phyloP scores from a whole-genome alignment of 2,113 vertebrate genomes.

The Gnathonemus echidnorhynchus region DNA sequence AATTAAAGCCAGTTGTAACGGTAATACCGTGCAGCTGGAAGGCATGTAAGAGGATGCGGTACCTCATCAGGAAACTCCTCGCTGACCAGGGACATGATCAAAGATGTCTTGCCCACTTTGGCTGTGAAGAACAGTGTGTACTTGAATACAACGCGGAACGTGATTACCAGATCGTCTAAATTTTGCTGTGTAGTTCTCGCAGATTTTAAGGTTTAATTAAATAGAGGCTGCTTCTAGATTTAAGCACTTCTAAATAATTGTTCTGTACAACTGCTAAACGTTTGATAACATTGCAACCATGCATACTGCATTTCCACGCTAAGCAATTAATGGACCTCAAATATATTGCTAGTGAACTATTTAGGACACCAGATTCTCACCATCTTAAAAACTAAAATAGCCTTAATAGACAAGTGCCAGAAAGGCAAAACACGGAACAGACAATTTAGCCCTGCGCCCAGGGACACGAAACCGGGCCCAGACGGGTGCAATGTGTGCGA shows the following conservation, averaged over 20 bases:
- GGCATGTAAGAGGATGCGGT: slow-evolving; percentile 19
- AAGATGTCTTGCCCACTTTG: slow-evolving; percentile 96
- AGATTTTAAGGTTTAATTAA: no score
- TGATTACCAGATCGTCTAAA: background rate
- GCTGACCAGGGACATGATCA: slow-evolving; percentile 98
- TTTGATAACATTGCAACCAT: background rate
- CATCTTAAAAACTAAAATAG: background rate
- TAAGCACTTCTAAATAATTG: background rate
- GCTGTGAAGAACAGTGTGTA: slow-evolving; percentile 65
- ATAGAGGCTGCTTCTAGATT: background rate
- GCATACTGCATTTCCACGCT: background rate
- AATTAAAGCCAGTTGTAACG: background rate
- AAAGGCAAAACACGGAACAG: background rate
- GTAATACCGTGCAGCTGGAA: background rate
- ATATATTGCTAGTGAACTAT: background rate
- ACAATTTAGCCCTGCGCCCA: background rate
- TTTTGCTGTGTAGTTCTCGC: background rate
- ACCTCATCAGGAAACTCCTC: slow-evolving; percentile 99
- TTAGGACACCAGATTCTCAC: background rate
- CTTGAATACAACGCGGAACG: background rate
- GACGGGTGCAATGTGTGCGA: background rate
- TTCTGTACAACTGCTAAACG: background rate
- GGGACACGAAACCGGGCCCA: background rate
- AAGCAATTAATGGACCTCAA: background rate
- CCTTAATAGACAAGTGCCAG: background rate